phyloP scores from a whole-genome alignment of 2,113 vertebrate genomes.

The Isichthys henryi region DNA sequence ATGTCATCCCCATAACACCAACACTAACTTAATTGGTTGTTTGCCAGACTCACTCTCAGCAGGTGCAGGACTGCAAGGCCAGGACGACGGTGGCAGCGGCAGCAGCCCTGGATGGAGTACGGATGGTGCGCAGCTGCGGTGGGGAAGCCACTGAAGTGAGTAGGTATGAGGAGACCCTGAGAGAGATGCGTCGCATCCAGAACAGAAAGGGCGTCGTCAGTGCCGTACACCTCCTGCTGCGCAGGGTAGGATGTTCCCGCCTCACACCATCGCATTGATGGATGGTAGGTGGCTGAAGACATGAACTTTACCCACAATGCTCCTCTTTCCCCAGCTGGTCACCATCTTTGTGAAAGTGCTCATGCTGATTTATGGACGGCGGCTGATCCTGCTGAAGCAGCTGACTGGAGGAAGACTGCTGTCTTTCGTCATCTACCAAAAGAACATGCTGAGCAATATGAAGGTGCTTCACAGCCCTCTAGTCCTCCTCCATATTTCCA shows the following conservation, averaged over 20 bases:
- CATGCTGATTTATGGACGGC: slow-evolving; percentile 60
- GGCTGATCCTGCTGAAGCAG: slow-evolving; percentile 53
- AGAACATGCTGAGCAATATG: slow-evolving; percentile 46
- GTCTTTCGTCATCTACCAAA: slow-evolving; percentile 79
- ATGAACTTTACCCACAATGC: not conserved
- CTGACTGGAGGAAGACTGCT: slow-evolving; percentile 64
- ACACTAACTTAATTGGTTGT: not conserved
- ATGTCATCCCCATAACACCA: not conserved
- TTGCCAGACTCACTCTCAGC: slow-evolving; percentile 49
- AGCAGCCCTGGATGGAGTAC: slow-evolving; percentile 58
- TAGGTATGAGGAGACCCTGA: slow-evolving; percentile 56
- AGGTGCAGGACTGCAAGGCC: slow-evolving; percentile 67
- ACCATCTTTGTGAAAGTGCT: slow-evolving; percentile 50
- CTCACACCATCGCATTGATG: not conserved
- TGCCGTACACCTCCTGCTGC: slow-evolving; percentile 37
- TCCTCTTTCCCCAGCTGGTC: slow-evolving; percentile 32
- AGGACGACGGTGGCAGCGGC: slow-evolving; percentile 53
- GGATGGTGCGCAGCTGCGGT: slow-evolving; percentile 66
- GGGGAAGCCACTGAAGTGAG: slow-evolving; percentile 58
- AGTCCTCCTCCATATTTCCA: not conserved
- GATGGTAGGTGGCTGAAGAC: not conserved
- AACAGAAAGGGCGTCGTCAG: slow-evolving; percentile 43
- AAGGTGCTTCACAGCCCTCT: slow-evolving; percentile 45
- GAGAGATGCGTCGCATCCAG: slow-evolving; percentile 44
- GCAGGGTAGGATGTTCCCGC: slow-evolving; percentile 52